Evolutionary conservation across 2,888 invertebrate species (phyloP).

Genomic region (Lasioglossum marginatum): DNA sequence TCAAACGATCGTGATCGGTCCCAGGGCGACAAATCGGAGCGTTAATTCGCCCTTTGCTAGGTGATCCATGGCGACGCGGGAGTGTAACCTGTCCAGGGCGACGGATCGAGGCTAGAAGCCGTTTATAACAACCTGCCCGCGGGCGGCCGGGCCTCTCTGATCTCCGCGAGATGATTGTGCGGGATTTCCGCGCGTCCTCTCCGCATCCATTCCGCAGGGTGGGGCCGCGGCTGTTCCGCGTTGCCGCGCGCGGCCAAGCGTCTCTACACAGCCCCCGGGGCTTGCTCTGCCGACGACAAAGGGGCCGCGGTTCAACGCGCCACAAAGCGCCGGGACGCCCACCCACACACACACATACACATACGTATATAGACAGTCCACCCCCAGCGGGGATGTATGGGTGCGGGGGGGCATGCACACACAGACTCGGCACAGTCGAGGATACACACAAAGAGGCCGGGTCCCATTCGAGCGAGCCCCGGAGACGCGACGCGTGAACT

Average conservation of each 20-base stretch:
- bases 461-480: conserved; percentile 63
- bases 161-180: conserved; percentile 81
- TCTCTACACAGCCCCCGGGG: conserved; percentile 74
- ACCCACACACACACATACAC: conserved; percentile 74
- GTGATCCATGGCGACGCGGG: conserved; percentile 54
- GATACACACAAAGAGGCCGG: conserved; percentile 50
- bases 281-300: conserved; percentile 77
- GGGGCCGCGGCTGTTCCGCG: conserved; percentile 60
- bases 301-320: conserved; percentile 84
- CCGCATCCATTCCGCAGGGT: conserved; percentile 54
- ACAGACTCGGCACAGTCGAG: conserved; percentile 42
- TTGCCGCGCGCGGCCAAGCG: conserved; percentile 71
- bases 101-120: conserved; percentile 66
- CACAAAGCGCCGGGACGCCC: conserved; percentile 83
- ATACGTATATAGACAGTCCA: conserved; percentile 72
- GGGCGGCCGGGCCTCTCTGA: conserved; percentile 76
- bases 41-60: conserved; percentile 63
- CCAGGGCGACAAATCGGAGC: conserved; percentile 35
- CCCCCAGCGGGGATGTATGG: conserved; percentile 58
- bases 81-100: conserved; percentile 55
- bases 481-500: conserved; percentile 79
- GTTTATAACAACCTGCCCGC: conserved; percentile 82
- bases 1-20: neutral
- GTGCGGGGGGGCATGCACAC: neutral
- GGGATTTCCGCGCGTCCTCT: conserved; percentile 59